Conservation (phyloP, 2,888 invertebrate genomes). For the Drosophila melanocephala region DNA sequence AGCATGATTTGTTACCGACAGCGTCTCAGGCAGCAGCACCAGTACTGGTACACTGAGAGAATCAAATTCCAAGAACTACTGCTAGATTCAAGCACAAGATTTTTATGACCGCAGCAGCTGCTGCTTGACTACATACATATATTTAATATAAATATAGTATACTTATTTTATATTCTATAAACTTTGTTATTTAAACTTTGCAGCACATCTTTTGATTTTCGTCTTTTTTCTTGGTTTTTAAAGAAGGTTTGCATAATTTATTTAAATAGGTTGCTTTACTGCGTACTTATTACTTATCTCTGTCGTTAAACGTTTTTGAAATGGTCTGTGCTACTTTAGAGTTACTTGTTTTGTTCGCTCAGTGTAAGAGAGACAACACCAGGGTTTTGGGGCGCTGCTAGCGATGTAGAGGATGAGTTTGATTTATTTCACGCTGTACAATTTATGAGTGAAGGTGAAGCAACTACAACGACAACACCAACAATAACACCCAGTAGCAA, state of each 20-base stretch:
- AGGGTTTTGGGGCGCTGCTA: slow-evolving; percentile 12
- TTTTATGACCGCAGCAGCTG: background rate
- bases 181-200: background rate
- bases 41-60: background rate
- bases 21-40: slow-evolving; percentile 72
- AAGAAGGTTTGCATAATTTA: background rate
- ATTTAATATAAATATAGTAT: background rate
- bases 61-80: background rate
- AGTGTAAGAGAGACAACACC: slow-evolving; percentile 31
- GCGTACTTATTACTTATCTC: background rate
- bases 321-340: background rate
- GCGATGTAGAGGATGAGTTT: slow-evolving; percentile 66
- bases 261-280: background rate
- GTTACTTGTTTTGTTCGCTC: background rate
- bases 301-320: background rate
- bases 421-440: slow-evolving; percentile 81
- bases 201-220: background rate
- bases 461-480: slow-evolving; percentile 25
- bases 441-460: slow-evolving; percentile 81
- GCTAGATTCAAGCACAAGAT: no score
- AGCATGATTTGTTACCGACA: slow-evolving; percentile 81
- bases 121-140: background rate
- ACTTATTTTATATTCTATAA: background rate
- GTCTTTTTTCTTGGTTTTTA: background rate
- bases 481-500: slow-evolving; percentile 23